Percentiles rank a stretch among this genome's conserved stretches.
Conservation (phyloP, 2,797 vertebrate species). For the Staurois parvus region DNA sequence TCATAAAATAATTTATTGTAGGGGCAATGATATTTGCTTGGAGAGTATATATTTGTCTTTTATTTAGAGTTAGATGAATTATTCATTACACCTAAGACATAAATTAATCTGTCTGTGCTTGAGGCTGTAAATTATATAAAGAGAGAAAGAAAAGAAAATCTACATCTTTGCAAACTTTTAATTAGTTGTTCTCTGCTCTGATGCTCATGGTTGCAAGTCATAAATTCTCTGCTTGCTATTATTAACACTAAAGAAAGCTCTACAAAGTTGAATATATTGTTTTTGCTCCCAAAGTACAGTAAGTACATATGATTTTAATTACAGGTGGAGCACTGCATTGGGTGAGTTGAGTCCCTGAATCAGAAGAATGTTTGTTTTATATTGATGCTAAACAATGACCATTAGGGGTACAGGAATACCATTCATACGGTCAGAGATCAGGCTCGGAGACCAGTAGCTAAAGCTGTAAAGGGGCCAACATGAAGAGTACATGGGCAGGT, state of each 20-base stretch:
- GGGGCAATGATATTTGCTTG: not conserved
- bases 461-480: no score
- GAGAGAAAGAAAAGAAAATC: slow-evolving; percentile 9
- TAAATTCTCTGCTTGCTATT: slow-evolving; percentile 17
- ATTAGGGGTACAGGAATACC: no score
- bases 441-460: no score
- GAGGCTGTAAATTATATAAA: slow-evolving; percentile 28
- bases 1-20: slow-evolving; percentile 15
- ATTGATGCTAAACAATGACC: no score
- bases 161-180: slow-evolving; percentile 44
- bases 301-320: not conserved
- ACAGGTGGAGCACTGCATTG: not conserved
- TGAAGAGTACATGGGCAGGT: no score
- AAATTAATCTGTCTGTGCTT: slow-evolving; percentile 29
- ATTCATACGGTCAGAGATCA: no score
- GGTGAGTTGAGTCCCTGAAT: no score
- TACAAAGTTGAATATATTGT: not conserved
- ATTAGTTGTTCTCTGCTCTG: slow-evolving; percentile 28
- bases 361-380: no score
- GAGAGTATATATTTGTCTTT: slow-evolving; percentile 4
- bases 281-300: not conserved
- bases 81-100: slow-evolving; percentile 40
- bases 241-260: not conserved
- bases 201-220: slow-evolving; percentile 25
- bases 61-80: slow-evolving; percentile 32